Base-by-base conservation (phyloP, 2,888 invertebrate genomes). In the Ochropleura plecta region DNA sequence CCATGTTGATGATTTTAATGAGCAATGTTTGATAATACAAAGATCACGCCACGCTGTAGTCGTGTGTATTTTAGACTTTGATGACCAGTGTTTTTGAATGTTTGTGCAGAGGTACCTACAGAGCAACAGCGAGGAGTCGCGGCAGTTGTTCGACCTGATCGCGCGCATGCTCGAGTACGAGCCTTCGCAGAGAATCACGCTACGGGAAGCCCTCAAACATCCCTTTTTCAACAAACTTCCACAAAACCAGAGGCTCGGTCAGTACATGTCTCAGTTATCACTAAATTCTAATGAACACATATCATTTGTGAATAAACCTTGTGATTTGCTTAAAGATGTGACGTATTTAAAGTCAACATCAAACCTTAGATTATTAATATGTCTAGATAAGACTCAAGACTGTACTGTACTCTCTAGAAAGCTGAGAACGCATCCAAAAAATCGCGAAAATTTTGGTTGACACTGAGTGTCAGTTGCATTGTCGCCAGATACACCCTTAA, bases 151-250 rank as follows among this genome's bases (percentile, higher is more conserved):
- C 95, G 99, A 99, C 93, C 97, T 99, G 92, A 98, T 99, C 88
- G 97, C 98, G 90, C 98, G 98, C 94, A 99, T 99, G 99, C 97
- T 99, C 93, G 99, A 99, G 90, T 99, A 99, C 95, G 99, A 99
- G 94, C 99, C 99, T 48, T 97, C 98, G 80, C 98, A 98, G 91
- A 97, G 99, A 82, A 98, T 99, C 91, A 98, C 98, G 88, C 97
- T 99, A 89, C 96, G 97, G 86, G 99, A 99, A 89, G 99, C 99
- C 20, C 96, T 99, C 89, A 96, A 97, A 70, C 99, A 99, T 97
- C 98, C 99, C 72, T 99, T 99, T 97, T 99, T 99, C 96, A 98
- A 97, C 91, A 98, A 98, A 92, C 97, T 99, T 91, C 98, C 98
- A 81, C 96, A 97, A 74, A 97, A 98, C 89, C 98, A 98, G 91